Evolutionary conservation across 92 coral and sea anemone genomes (phyloP).

Genomic region (Actinostola sp.): DNA sequence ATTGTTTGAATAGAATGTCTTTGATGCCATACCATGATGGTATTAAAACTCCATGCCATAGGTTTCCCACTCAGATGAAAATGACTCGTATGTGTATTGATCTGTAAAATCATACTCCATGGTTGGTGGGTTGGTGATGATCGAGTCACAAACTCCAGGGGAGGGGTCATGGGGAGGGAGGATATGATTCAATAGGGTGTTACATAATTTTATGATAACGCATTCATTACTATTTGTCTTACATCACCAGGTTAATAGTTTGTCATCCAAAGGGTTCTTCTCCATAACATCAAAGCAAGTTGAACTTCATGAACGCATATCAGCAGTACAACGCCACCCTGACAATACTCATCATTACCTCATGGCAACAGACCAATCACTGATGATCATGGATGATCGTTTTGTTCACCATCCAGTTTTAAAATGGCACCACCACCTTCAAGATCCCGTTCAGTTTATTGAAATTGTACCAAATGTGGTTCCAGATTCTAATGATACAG

Average conservation of each 20-base stretch:
- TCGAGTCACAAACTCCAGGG: not conserved
- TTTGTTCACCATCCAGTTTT: conserved; percentile 86
- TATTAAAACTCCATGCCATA: too few species aligned
- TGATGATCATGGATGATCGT: conserved; percentile 85
- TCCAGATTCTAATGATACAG: conserved; percentile 67
- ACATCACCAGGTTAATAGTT: conserved; percentile 21
- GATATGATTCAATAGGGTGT: too few species aligned
- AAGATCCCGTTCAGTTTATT: conserved; percentile 75
- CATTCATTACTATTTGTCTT: conserved; percentile 27
- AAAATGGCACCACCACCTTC: conserved; percentile 90
- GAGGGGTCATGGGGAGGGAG: too few species aligned
- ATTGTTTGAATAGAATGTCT: too few species aligned
- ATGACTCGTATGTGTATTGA: too few species aligned
- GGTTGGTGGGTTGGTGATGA: too few species aligned
- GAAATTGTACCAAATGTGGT: conserved; percentile 46
- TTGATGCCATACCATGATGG: too few species aligned
- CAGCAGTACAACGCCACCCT: conserved; percentile 83
- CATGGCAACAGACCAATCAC: conserved; percentile 84
- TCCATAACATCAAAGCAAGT: conserved; percentile 84
- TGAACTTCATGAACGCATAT: conserved; percentile 66
- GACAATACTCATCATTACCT: conserved; percentile 78
- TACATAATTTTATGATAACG: too few species aligned
- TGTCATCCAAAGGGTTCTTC: conserved; percentile 59
- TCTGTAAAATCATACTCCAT: too few species aligned
- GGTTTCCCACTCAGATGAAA: too few species aligned